Evolutionary conservation across 1,140 invertebrate genomes (phyloP).

Genomic region (Zaprionus vittiger): DNA sequence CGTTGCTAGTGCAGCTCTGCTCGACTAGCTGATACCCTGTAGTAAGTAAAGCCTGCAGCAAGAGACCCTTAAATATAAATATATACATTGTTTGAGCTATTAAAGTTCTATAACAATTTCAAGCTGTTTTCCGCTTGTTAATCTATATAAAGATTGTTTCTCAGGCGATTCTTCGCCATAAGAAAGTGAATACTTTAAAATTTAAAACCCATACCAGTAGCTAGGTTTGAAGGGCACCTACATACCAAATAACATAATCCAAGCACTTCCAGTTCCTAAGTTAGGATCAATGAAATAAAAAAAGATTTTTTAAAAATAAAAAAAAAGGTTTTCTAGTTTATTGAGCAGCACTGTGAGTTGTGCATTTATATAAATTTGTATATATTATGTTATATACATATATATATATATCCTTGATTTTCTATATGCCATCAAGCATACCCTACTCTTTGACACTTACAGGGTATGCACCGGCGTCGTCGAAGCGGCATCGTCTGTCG

Average conservation of each 20-base stretch:
- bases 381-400: background rate
- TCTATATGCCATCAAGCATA: background rate
- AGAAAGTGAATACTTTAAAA: background rate
- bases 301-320: background rate
- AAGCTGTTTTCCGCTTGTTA: background rate
- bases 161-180: too few relatives aligned
- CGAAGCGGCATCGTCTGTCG: constrained; percentile 12
- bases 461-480: constrained; percentile 31
- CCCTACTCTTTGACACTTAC: background rate
- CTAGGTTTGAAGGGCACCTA: background rate
- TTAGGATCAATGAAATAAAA: background rate
- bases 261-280: background rate
- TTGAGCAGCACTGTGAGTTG: too few relatives aligned
- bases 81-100: background rate
- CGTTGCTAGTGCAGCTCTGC: background rate
- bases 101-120: background rate
- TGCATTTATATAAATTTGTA: background rate
- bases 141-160: background rate
- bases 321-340: too few relatives aligned
- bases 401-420: background rate
- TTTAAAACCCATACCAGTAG: background rate
- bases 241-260: background rate
- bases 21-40: constrained; percentile 5
- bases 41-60: background rate
- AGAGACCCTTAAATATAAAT: background rate